Evolutionary conservation across 2,797 vertebrate species (phyloP), one percentile per base, ranked within the genome.

Genomic region (Leptatherina wallacei): DNA sequence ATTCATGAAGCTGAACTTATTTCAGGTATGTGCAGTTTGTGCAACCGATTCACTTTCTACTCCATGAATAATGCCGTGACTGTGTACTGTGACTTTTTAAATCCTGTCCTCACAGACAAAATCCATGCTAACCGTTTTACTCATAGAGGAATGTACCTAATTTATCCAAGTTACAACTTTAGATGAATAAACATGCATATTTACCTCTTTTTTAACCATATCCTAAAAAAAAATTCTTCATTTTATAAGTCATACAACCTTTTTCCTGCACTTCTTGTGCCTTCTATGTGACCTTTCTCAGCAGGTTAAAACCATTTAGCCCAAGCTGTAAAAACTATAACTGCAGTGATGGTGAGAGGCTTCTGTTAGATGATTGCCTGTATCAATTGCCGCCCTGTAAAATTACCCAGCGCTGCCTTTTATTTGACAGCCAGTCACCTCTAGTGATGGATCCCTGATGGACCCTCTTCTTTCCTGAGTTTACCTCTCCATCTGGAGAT

Each of bases 381-480:
- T 54, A 81, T 83, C 44, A 69, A 85, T 82, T 84, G 77, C 71
- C 77, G 69, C 80, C 67, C 79, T 78, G 71, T 85, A 75, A 83
- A 85, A 84, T 85, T 62, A 88, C 72, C 51, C 61, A 14, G 63
- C 70, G 4, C 76, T 52, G 61, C 73, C 68, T 82, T 90, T 87
- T 76, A 83, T 78, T 75, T 81, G 88, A 85, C 81, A 81, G 56
- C 30, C 76, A 78, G 79, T 85, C 83, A 77, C 83, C 82, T 73
- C 64, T 61, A 32, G 68, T 89, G 87, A 89, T 71, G 33, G 70
- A 87, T 78, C 40, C 29, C 33, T 8, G 0, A n/a, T 30, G 65
- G 68, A 73, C 12, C 69, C 76, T 61, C 77, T 78, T 59, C 77
- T 79, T 66, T 52, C 38, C 66, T 73, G 77, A 77, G 20, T 3